Percentiles rank a stretch among this genome's conserved stretches.
phyloP scores from a whole-genome alignment of 2,888 invertebrate species.

The Platycheirus albimanus region DNA sequence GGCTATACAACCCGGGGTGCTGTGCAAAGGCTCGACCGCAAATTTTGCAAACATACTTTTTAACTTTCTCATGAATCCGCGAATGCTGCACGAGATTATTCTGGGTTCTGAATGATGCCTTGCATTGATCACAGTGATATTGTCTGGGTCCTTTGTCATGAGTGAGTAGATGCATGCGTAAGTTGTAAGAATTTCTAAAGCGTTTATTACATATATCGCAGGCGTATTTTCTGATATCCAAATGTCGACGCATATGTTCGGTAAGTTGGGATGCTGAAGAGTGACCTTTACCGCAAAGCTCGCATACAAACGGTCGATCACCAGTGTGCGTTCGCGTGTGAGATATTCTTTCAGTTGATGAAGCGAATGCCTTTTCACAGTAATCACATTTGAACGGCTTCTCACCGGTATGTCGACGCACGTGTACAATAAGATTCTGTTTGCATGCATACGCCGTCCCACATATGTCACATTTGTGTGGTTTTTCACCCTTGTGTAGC shows the following conservation, averaged over 20 bases:
- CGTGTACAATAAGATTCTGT: slow-evolving; percentile 68
- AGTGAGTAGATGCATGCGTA: slow-evolving; percentile 57
- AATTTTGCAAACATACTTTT: slow-evolving; percentile 68
- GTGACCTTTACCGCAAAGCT: slow-evolving; percentile 69
- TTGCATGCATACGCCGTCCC: slow-evolving; percentile 63
- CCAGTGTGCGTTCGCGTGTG: slow-evolving; percentile 70
- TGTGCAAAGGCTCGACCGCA: slow-evolving; percentile 73
- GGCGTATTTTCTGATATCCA: slow-evolving; percentile 53
- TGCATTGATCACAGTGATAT: slow-evolving; percentile 51
- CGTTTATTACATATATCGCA: slow-evolving; percentile 70
- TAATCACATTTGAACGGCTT: slow-evolving; percentile 68
- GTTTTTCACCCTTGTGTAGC: slow-evolving; percentile 67
- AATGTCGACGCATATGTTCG: slow-evolving; percentile 68
- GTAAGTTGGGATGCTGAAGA: slow-evolving; percentile 61
- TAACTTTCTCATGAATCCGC: slow-evolving; percentile 68
- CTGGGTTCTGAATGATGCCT: slow-evolving; percentile 60
- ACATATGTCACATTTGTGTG: slow-evolving; percentile 69
- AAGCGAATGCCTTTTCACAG: slow-evolving; percentile 67
- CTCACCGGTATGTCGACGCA: slow-evolving; percentile 69
- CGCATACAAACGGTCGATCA: slow-evolving; percentile 68
- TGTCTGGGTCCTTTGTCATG: slow-evolving; percentile 67
- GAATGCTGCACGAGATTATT: slow-evolving; percentile 57
- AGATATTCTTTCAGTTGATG: slow-evolving; percentile 59
- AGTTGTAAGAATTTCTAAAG: slow-evolving; percentile 60
- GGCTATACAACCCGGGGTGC: slow-evolving; percentile 72